Base-by-base conservation (phyloP, 1,140 invertebrate genomes). In the Pseudomyrmex flavicornis region DNA sequence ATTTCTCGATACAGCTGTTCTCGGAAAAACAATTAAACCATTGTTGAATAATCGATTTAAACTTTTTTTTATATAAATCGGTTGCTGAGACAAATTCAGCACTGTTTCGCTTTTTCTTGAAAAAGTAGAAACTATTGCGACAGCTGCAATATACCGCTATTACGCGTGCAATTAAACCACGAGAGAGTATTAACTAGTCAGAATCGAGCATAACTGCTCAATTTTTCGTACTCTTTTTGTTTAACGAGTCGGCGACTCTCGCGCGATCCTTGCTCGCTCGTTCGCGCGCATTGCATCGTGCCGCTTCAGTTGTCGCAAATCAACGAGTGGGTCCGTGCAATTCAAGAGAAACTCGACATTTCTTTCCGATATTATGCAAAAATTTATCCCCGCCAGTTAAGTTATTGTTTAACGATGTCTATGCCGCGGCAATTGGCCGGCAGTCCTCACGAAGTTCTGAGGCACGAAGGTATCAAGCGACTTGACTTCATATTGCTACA, bases 281-380 rank as follows among this genome's bases (percentile, higher is more conserved):
- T 69, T 68, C 77, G 65, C 58, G 26, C 52, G 72, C 22, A 12
- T 73, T 58, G 54, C 48, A 48, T 54, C 84, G 92, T 92, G 77
- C 87, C 93, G 93, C 93, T 94, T 94, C 93, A 92, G 91, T 94
- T 94, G 89, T 74, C 89, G 82, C 90, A 92, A 94, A 93, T 94
- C 89, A 93, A 90, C 87, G 86, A 91, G 86, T 89, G 68, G 87
- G 75, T 88, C 90, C 88, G 87, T 93, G 91, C 92, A 94, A 94
- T 92, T 91, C 85, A 93, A 90, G 94, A 91, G 94, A 94, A 94
- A 94, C 93, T 94, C 86, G 77, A 74, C 84, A 88, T 90, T 92
- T 92, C 92, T 94, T 94, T 94, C 92, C 91, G 90, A 89, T 90
- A 91, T 94, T 94, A 94, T 94, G 93, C 92, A 94, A 94, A 94